Conservation (phyloP, 2,797 vertebrate genomes). For the Bradypodion ventrale region DNA sequence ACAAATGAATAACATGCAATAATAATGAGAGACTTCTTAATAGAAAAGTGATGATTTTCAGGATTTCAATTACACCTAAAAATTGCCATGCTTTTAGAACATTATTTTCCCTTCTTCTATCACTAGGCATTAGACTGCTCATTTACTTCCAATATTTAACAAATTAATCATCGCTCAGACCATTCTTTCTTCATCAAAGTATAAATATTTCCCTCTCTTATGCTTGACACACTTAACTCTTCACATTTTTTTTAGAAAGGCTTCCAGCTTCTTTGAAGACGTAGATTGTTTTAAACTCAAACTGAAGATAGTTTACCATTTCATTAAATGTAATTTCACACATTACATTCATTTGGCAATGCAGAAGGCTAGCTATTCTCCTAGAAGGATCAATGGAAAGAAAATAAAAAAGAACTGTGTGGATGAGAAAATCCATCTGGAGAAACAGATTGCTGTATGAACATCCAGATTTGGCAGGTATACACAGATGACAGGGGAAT, state of each 20-base stretch:
- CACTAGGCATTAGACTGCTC: slow-evolving; percentile 39
- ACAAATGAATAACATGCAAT: slow-evolving; percentile 36
- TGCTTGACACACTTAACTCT: slow-evolving; percentile 19
- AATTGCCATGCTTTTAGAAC: slow-evolving; percentile 23
- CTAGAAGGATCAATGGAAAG: background rate
- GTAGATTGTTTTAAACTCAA: slow-evolving; percentile 26
- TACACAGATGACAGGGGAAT: background rate
- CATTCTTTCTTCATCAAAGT: slow-evolving; percentile 34
- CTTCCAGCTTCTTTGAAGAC: slow-evolving; percentile 35
- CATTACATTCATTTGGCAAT: background rate
- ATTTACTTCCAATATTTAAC: slow-evolving; percentile 48
- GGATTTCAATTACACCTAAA: slow-evolving; percentile 51
- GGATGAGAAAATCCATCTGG: background rate
- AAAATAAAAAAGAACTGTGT: background rate
- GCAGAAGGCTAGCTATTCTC: background rate
- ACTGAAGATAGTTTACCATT: slow-evolving; percentile 1
- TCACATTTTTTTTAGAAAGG: slow-evolving; percentile 18
- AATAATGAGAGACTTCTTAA: slow-evolving; percentile 49
- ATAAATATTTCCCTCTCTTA: slow-evolving; percentile 28
- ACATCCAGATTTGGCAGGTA: background rate
- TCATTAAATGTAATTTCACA: background rate
- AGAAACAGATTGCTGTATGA: background rate
- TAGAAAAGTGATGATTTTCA: slow-evolving; percentile 44
- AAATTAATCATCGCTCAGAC: slow-evolving; percentile 38
- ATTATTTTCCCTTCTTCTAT: slow-evolving; percentile 40